These are phyloP conservation scores for Gobionotothen gibberifrons DNA, from an alignment of 2,797 vertebrate species.

Conservation along the genomic window DNA sequence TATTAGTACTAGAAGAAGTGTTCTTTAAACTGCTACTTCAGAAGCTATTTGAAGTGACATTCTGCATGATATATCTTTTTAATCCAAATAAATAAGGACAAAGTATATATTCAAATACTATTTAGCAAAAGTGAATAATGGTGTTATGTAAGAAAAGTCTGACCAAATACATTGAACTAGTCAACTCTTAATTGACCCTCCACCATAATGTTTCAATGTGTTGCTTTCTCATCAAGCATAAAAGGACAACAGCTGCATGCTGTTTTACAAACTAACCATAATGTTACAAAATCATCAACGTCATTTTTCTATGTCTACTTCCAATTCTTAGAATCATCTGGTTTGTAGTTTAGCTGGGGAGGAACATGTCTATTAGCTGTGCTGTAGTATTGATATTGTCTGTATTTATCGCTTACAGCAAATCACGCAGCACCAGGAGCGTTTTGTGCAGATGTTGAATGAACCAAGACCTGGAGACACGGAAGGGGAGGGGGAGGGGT, in stretches of 20 bases:
- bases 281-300: not conserved
- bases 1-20: not conserved
- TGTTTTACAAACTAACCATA: not conserved
- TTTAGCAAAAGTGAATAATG: not conserved
- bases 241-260: not conserved
- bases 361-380: no score
- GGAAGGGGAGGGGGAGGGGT: constrained; percentile 72
- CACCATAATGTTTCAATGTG: not conserved
- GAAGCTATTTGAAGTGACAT: not conserved
- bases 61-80: not conserved
- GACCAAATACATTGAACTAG: not conserved
- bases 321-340: not conserved
- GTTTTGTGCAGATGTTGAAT: constrained; percentile 87
- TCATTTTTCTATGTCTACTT: not conserved
- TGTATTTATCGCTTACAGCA: constrained; percentile 68
- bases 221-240: not conserved
- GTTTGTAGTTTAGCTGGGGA: no score
- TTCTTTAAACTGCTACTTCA: not conserved
- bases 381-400: not conserved
- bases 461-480: constrained; percentile 77
- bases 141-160: not conserved
- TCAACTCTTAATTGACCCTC: no score
- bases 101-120: not conserved
- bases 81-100: not conserved
- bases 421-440: constrained; percentile 87